Percentiles rank a stretch among this genome's conserved stretches.
phyloP scores from a whole-genome alignment of 1,140 invertebrate genomes.

The Ceratoteleas bidentatus region DNA sequence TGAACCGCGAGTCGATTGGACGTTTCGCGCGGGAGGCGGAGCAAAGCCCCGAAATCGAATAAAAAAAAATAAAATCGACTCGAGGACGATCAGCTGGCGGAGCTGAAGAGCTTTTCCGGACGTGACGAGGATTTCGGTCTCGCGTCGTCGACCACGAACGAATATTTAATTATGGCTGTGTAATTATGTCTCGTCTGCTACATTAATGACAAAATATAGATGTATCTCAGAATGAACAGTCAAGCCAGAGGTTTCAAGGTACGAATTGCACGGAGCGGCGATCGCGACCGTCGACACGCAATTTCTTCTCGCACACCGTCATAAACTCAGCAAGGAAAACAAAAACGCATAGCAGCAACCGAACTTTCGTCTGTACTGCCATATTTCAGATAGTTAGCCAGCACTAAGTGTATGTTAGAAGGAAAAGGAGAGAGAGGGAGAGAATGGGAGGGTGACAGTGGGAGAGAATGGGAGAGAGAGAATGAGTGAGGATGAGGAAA shows the following conservation, averaged over 20 bases:
- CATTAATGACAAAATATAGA: conserved; percentile 28
- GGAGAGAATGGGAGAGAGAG: neutral
- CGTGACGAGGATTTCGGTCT: too few relatives aligned
- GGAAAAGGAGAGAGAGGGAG: conserved; percentile 9
- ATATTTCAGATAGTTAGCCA: conserved; percentile 54
- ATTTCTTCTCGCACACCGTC: conserved; percentile 56
- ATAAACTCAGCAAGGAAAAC: conserved; percentile 44
- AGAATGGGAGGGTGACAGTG: neutral
- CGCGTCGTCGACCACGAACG: neutral
- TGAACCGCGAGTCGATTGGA: too few relatives aligned
- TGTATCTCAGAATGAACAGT: conserved; percentile 11
- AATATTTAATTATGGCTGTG: conserved; percentile 57
- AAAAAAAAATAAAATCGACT: too few relatives aligned
- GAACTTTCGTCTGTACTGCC: conserved; percentile 59
- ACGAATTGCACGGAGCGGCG: conserved; percentile 20
- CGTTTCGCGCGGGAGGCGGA: too few relatives aligned
- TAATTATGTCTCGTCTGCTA: conserved; percentile 45
- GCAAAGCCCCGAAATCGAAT: too few relatives aligned
- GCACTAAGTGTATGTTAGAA: conserved; percentile 54
- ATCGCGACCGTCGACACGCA: conserved; percentile 41
- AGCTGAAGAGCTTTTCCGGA: too few relatives aligned
- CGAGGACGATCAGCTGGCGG: conserved; percentile 25
- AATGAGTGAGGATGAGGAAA: too few relatives aligned
- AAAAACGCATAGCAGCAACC: conserved; percentile 35
- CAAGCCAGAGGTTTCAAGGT: conserved; percentile 5